Conservation (phyloP, 2,797 vertebrate genomes). For the Darevskia mixta region DNA sequence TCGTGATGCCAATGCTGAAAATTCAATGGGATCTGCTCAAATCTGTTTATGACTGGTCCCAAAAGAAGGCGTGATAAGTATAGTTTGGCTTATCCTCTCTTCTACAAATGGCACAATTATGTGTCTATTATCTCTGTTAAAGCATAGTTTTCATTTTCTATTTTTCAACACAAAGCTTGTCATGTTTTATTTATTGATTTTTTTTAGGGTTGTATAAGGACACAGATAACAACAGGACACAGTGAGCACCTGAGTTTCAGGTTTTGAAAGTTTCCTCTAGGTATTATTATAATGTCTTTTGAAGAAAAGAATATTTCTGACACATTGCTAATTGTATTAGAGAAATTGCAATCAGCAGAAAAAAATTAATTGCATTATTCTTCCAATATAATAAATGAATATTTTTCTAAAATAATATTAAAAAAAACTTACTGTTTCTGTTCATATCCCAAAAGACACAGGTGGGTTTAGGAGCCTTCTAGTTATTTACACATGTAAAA, state of each 20-base stretch:
- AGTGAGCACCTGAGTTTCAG: neutral
- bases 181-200: neutral
- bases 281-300: neutral
- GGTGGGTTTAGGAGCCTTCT: conserved; percentile 78
- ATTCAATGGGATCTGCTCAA: too few species aligned
- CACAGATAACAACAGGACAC: neutral
- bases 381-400: conserved; percentile 4
- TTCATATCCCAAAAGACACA: conserved; percentile 96
- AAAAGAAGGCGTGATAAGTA: too few species aligned
- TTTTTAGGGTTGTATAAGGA: neutral
- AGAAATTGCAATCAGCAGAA: neutral
- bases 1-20: neutral
- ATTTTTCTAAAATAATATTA: neutral
- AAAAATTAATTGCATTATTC: conserved; percentile 14
- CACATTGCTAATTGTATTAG: neutral
- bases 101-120: neutral
- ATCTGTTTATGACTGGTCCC: too few species aligned
- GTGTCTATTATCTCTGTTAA: neutral
- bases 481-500: conserved; percentile 50
- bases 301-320: neutral
- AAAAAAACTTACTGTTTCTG: conserved; percentile 84
- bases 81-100: too few species aligned
- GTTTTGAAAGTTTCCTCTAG: neutral
- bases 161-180: neutral
- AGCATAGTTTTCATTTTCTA: neutral